Base-by-base conservation (phyloP, 2,113 vertebrate species). In the Tiliqua scincoides region DNA sequence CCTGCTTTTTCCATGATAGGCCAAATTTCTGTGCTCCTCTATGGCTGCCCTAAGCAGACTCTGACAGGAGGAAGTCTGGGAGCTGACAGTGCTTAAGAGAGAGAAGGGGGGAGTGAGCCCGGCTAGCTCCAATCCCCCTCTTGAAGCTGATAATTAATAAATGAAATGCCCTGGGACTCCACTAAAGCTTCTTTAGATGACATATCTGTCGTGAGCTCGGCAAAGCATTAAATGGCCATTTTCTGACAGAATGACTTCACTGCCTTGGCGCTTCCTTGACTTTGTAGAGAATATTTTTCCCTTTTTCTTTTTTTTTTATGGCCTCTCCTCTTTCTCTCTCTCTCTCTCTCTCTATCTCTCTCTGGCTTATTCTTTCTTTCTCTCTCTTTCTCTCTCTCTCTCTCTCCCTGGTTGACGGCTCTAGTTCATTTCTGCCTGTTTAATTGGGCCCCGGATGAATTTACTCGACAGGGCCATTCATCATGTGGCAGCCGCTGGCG, bases 391-490 rank as follows among this genome's bases (percentile, higher is more conserved):
- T 88, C 84, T 93, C 92, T 95, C 90, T 94, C 93, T 93, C 90
- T 91, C 91, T 95, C 93, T 94, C 93, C 94, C 95, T 94, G 94
- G 95, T 96, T 98, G 97, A 97, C 96, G 96, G 96, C 97, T 97
- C 96, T 95, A 96, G 96, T 96, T 97, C 96, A 96, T 97, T 97
- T 96, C 96, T 97, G 96, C 96, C 96, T 97, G 95, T 98, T 98
- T 99, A 99, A 99, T 99, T 99, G 98, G 98, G 98, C 98, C 98
- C 98, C 97, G 94, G 96, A 98, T 98, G 98, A 98, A 98, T 98
- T 99, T 98, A 97, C 97, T 97, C 96, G 98, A 99, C 99, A 99
- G 98, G 98, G 98, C 98, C 98, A 99, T 99, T 99, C 98, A 99
- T 99, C 98, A 99, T 99, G 98, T 98, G 97, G 97, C 97, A 96